Evolutionary conservation across 2,888 invertebrate genomes (phyloP).

Genomic region (Nemotelus nigrinus): DNA sequence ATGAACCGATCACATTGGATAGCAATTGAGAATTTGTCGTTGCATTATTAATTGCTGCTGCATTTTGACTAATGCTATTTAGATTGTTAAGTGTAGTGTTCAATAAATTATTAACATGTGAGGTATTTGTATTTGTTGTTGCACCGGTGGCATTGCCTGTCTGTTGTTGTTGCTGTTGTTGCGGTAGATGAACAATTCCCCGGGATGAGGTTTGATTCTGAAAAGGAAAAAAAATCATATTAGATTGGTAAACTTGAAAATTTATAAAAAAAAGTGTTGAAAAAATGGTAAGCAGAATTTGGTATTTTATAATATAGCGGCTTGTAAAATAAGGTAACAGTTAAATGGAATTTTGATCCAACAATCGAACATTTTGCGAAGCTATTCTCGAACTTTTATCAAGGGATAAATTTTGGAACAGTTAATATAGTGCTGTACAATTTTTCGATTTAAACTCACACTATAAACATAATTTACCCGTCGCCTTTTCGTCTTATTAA

Average conservation of each 20-base stretch:
- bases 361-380: too few relatives aligned
- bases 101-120: conserved; percentile 37
- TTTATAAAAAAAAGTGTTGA: not conserved
- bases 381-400: too few relatives aligned
- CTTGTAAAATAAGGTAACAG: not conserved
- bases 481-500: conserved; percentile 26
- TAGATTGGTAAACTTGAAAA: not conserved
- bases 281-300: too few relatives aligned
- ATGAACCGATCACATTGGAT: conserved; percentile 44
- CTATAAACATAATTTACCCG: conserved; percentile 2
- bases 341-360: not conserved
- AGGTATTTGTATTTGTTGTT: conserved; percentile 42
- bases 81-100: conserved; percentile 38
- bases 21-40: conserved; percentile 44
- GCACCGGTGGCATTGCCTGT: conserved; percentile 45
- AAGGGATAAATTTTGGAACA: too few relatives aligned
- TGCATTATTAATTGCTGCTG: conserved; percentile 5
- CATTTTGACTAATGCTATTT: conserved; percentile 14
- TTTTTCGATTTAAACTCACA: too few relatives aligned
- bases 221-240: conserved; percentile 39
- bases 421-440: too few relatives aligned
- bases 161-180: conserved; percentile 45
- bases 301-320: not conserved
- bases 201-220: conserved; percentile 53
- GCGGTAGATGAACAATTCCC: conserved; percentile 45